Percentiles rank a stretch among this genome's conserved stretches.
phyloP scores from a whole-genome alignment of 2,797 vertebrate species.

The Danio kyathit region DNA sequence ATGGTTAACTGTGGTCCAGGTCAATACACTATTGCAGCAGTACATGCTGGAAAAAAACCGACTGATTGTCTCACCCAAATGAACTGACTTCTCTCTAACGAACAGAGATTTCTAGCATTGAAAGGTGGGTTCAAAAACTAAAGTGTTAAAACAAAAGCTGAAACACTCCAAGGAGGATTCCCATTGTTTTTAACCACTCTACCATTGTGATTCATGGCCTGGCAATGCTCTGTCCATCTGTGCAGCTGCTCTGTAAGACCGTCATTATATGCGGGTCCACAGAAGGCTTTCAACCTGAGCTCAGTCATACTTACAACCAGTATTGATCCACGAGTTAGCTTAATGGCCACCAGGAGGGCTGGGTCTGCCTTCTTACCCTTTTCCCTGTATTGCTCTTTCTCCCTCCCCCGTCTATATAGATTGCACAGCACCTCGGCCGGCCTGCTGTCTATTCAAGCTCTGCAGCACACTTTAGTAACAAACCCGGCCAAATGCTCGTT shows the following conservation, averaged over 20 bases:
- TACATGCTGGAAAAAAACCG: neutral
- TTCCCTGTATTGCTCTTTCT: slow-evolving; percentile 37
- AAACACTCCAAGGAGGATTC: slow-evolving; percentile 31
- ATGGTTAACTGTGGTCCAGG: neutral
- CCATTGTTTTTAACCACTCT: slow-evolving; percentile 31
- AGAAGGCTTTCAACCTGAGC: slow-evolving; percentile 73
- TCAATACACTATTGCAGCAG: neutral
- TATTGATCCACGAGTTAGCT: slow-evolving; percentile 77
- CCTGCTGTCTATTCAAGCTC: slow-evolving; percentile 65
- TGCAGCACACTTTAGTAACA: slow-evolving; percentile 69
- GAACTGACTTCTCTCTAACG: slow-evolving; percentile 1
- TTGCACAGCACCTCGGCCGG: slow-evolving; percentile 1
- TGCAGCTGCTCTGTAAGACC: slow-evolving; percentile 68
- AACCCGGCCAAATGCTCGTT: slow-evolving; percentile 9
- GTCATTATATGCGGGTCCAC: slow-evolving; percentile 68
- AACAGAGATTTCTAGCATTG: neutral
- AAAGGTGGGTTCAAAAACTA: neutral
- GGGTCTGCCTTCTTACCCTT: slow-evolving; percentile 33
- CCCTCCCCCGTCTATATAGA: neutral
- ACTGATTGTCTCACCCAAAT: slow-evolving; percentile 3
- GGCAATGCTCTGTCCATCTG: slow-evolving; percentile 62
- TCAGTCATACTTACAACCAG: slow-evolving; percentile 69
- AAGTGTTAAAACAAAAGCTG: neutral
- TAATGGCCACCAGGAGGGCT: slow-evolving; percentile 78
- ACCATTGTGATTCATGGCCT: slow-evolving; percentile 20